Evolutionary conservation across 2,113 vertebrate genomes (phyloP).

Genomic region (Ammodytes dubius): DNA sequence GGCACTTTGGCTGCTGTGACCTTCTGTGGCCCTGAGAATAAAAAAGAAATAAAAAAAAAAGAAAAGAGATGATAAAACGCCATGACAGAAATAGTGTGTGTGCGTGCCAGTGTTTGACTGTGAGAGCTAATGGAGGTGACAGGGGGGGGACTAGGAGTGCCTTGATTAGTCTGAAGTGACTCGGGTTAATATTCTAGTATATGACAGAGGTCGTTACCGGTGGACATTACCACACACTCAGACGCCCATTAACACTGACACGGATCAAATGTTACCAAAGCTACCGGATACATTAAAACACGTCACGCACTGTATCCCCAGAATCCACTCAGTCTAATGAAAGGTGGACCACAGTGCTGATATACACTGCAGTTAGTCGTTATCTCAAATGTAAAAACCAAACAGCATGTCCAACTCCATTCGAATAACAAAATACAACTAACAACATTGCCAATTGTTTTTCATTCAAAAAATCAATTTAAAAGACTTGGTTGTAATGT

Average conservation of each 20-base stretch:
- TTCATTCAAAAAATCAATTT: neutral
- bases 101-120: constrained; percentile 3
- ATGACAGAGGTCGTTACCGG: constrained; percentile 60
- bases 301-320: neutral
- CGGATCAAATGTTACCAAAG: constrained; percentile 62
- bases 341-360: neutral
- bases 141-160: constrained; percentile 22
- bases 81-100: constrained; percentile 17
- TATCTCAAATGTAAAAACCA: neutral
- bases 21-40: constrained; percentile 12
- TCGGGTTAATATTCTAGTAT: constrained; percentile 55
- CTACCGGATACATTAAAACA: constrained; percentile 33
- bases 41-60: neutral
- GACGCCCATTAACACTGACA: constrained; percentile 43
- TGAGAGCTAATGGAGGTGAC: constrained; percentile 55
- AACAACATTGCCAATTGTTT: neutral
- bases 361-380: neutral
- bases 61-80: constrained; percentile 29
- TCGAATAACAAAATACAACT: too few relatives aligned
- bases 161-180: constrained; percentile 64
- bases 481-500: neutral
- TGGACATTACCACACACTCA: constrained; percentile 60
- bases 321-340: neutral
- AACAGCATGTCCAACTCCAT: neutral
- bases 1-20: constrained; percentile 46